Evolutionary conservation across 2,113 vertebrate species (phyloP), one percentile per base, ranked within the genome.

Genomic region (Ageneiosus marmoratus): DNA sequence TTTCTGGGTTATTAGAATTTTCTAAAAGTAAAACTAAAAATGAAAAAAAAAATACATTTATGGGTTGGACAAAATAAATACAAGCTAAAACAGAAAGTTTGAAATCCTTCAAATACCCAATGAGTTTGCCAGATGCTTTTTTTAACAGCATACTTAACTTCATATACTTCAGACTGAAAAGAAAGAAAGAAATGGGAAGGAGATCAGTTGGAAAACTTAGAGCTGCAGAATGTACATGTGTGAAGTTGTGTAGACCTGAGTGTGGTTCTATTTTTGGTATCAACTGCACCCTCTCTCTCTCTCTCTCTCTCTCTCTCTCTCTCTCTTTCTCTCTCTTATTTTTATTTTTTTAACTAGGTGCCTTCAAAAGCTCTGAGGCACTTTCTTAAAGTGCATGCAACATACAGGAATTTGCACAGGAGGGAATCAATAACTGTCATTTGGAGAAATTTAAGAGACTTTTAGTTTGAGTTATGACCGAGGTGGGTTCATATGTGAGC

Each of bases 381-480:
- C 58, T 76, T 82, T 84, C n/a, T 67, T 8, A 22, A 84, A 62
- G 79, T 77, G 69, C 69, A 63, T 82, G 86, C 83, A 87, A 84
- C 86, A 74, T 84, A 89, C 70, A 81, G 77, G 73, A 86, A 83
- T 83, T 81, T 86, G 85, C 70, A 62, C n/a, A 76, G 85, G 69
- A 81, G 80, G 80, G 34, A 85, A 87, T 89, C 87, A 86, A 87
- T 88, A 90, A 89, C 85, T 87, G 86, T 85, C 82, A 86, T 88
- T 90, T 86, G 74, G 37, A 76, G 77, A 89, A 79, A 83, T 88
- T 86, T 89, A 88, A 79, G 82, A 86, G 82, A 84, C 79, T 85
- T 88, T 89, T 84, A 83, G 80, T 74, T 74, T 88, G 85, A 88
- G 74, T 87, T 90, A 87, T 72, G 77, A 87, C 73, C 86, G 85